Percentiles rank a stretch among this genome's conserved stretches.
Conservation (phyloP, 2,888 invertebrate genomes). For the Eurytoma californica region DNA sequence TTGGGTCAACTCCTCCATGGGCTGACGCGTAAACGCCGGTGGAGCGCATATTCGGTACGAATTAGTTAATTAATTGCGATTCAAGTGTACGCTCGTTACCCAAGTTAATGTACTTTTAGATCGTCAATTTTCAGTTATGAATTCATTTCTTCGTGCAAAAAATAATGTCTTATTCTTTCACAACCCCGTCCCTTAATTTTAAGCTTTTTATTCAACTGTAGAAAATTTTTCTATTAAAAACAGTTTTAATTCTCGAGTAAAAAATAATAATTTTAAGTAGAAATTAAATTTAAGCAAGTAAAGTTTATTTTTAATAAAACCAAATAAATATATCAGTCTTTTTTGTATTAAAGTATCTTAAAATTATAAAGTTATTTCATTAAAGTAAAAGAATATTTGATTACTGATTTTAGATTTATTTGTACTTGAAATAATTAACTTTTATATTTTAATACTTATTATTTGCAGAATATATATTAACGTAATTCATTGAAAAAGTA, state of each 20-base stretch:
- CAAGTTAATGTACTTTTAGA: slow-evolving; percentile 70
- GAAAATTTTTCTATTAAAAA: neutral
- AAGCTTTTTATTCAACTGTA: neutral
- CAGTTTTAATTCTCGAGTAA: neutral
- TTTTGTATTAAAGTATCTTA: too few relatives aligned
- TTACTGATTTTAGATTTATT: too few relatives aligned
- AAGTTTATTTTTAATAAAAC: too few relatives aligned
- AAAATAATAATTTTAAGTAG: neutral
- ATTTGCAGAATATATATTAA: too few relatives aligned
- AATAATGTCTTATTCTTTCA: slow-evolving; percentile 60
- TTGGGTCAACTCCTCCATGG: slow-evolving; percentile 54
- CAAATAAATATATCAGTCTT: too few relatives aligned
- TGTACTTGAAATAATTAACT: too few relatives aligned
- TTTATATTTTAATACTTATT: too few relatives aligned
- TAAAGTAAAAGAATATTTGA: too few relatives aligned
- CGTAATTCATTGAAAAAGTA: too few relatives aligned
- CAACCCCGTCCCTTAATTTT: slow-evolving; percentile 17
- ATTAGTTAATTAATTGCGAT: slow-evolving; percentile 57
- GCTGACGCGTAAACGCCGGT: slow-evolving; percentile 51
- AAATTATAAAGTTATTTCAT: too few relatives aligned
- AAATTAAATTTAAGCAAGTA: too few relatives aligned
- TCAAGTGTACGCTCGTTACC: slow-evolving; percentile 61
- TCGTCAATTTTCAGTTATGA: slow-evolving; percentile 70
- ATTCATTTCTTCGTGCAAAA: slow-evolving; percentile 67
- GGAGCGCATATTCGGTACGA: slow-evolving; percentile 55